Base-by-base conservation (phyloP, 2,113 vertebrate species). In the Alces alces region DNA sequence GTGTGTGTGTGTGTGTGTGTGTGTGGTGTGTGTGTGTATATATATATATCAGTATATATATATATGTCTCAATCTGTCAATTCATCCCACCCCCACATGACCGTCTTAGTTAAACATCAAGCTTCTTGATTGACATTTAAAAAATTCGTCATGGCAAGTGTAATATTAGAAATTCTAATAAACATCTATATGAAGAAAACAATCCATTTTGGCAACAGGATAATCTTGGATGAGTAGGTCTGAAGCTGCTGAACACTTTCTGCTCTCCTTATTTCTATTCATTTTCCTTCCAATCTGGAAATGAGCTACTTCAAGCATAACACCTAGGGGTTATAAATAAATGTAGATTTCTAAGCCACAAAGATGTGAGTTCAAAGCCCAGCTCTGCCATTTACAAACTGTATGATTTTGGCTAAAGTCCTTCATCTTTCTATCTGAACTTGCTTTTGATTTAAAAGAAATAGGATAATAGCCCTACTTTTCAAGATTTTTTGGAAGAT, bases 141-240 rank as follows among this genome's bases (percentile, higher is more conserved):
- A 94, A 70, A 54, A 85, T 86, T 91, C 45, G 23, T 30, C 58
- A 36, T 55, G 39, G 27, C 58, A 91, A 86, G 30, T 45, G 21
- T 60, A 80, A 96, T 43, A 83, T 11, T 57, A 19, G 27, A n/a
- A 86, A 89, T 78, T 89, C 88, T 86, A 86, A 84, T 84, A 84
- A 94, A 83, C 86, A 57, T 13, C 58, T 92, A 11, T 45, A 33
- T 60, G 47, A 73, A 87, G 45, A 80, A 57, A 80, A 76, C 36
- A 43, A 54, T 61, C 91, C 70, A 96, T 94, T 96, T 66, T 88
- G 36, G 28, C 83, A 94, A 86, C 14, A 64, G 76, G 50, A 79
- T 17, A 27, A 58, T 89, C 39, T 79, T 95, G 57, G 27, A 55
- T 73, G 25, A 89, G 82, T 36, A n/a, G 19, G 30, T 79, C 86